phyloP scores from a whole-genome alignment of 1,140 invertebrate genomes.

The Diorhabda sublineata region DNA sequence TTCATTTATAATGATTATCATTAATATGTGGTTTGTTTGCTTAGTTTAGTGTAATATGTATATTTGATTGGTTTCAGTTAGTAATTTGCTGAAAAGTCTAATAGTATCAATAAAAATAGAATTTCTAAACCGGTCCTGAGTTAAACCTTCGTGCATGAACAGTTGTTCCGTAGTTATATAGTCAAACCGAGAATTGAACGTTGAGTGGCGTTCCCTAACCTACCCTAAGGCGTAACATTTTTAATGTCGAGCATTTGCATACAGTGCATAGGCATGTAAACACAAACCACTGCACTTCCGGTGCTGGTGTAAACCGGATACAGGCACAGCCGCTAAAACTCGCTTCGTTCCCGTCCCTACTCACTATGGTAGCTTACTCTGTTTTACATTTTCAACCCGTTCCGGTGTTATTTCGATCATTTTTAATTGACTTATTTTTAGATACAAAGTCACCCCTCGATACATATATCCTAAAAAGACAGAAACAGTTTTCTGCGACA shows the following conservation, averaged over 20 bases:
- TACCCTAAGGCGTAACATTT: slow-evolving; percentile 25
- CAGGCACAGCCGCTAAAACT: slow-evolving; percentile 33
- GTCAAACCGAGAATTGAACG: neutral
- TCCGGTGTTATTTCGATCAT: slow-evolving; percentile 11
- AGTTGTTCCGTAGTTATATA: neutral
- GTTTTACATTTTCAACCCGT: slow-evolving; percentile 7
- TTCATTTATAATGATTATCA: too few species aligned
- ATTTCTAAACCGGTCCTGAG: neutral
- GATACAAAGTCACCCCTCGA: slow-evolving; percentile 5
- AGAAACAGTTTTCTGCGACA: neutral
- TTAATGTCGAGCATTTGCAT: slow-evolving; percentile 38
- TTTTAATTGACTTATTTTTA: slow-evolving; percentile 18
- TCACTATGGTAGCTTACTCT: neutral
- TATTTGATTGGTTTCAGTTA: too few species aligned
- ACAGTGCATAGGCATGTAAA: slow-evolving; percentile 38
- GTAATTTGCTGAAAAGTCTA: too few species aligned
- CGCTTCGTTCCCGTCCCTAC: slow-evolving; percentile 17
- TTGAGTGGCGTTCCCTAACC: slow-evolving; percentile 1
- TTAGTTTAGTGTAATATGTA: too few species aligned
- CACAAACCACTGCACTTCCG: slow-evolving; percentile 40
- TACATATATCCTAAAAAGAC: neutral
- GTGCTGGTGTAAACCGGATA: slow-evolving; percentile 40
- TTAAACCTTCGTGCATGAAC: neutral
- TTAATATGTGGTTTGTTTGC: too few species aligned
- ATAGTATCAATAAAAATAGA: too few species aligned